A percentile compares a stretch with the other conserved stretches of the same genome.
phyloP scores from a whole-genome alignment of 2,797 vertebrate genomes.

The Coregonus suidteri region DNA sequence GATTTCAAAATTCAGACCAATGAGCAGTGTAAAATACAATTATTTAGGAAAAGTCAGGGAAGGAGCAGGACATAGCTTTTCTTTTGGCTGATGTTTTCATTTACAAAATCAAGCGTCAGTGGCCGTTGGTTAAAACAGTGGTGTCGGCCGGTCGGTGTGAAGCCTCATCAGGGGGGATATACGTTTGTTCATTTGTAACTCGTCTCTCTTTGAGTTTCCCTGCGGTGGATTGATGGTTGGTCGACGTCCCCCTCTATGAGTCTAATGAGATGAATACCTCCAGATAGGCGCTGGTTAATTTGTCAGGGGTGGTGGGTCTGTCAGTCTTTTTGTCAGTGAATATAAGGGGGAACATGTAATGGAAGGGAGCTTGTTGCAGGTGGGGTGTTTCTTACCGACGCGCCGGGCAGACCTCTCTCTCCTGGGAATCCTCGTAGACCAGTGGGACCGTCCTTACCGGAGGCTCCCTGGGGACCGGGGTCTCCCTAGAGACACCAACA shows the following conservation, averaged over 20 bases:
- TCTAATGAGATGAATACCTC: background rate
- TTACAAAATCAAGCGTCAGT: too few relatives aligned
- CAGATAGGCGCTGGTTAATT: conserved; percentile 47
- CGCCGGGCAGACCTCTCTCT: conserved; percentile 94
- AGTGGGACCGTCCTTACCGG: conserved; percentile 94
- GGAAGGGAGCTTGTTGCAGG: background rate
- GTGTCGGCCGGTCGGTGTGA: conserved; percentile 14
- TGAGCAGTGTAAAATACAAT: too few relatives aligned
- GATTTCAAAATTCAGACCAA: too few relatives aligned
- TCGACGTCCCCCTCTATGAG: conserved; percentile 46
- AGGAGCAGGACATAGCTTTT: too few relatives aligned
- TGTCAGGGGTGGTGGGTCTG: conserved; percentile 46
- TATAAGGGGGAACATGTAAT: conserved; percentile 16
- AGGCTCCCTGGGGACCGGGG: conserved; percentile 88
- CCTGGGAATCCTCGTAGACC: conserved; percentile 96
- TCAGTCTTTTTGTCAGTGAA: conserved; percentile 40
- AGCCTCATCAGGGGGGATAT: conserved; percentile 40
- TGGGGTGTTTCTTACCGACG: conserved; percentile 76
- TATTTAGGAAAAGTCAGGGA: too few relatives aligned
- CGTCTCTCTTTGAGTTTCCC: conserved; percentile 64
- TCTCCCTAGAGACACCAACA: conserved; percentile 81
- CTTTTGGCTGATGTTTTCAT: too few relatives aligned
- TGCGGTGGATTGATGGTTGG: conserved; percentile 18
- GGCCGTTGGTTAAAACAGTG: conserved; percentile 30
- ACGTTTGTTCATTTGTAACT: conserved; percentile 63